These are phyloP conservation scores for Felis chaus DNA, from an alignment of 2,113 vertebrate species.

Conservation along the genomic window DNA sequence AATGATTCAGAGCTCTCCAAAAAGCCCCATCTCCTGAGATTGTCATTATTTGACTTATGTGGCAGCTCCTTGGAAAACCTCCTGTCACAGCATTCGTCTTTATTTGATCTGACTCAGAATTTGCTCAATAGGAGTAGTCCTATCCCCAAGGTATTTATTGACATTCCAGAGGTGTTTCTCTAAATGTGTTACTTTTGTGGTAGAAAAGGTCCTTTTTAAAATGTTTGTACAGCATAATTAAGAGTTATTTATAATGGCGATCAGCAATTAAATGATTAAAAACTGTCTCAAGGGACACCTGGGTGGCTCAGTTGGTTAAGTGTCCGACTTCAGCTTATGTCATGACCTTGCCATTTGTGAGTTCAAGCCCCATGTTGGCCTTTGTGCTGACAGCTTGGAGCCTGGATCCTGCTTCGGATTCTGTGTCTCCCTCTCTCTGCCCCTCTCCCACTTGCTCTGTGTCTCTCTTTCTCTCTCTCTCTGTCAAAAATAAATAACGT, in stretches of 20 bases:
- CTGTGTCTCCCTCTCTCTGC: no score
- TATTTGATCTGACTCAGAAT: background rate
- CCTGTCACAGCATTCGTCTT: background rate
- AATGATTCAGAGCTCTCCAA: background rate
- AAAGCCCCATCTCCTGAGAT: background rate
- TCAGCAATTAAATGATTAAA: background rate
- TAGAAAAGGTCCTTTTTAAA: background rate
- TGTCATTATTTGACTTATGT: background rate
- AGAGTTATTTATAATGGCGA: background rate
- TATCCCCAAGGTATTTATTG: background rate
- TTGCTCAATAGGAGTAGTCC: background rate
- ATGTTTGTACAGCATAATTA: background rate
- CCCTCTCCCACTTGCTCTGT: no score
- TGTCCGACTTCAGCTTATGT: no score
- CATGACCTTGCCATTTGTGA: no score
- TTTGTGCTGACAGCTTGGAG: no score
- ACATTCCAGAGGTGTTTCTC: background rate
- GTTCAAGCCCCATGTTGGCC: no score
- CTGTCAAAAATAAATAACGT: no score
- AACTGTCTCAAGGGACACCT: background rate
- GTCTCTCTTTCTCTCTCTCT: no score
- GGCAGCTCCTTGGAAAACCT: background rate
- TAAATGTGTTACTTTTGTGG: background rate
- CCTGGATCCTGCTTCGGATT: no score
- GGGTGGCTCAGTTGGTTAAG: no score